Base-by-base conservation (phyloP, 2,797 vertebrate genomes). In the Taenioides sp. region DNA sequence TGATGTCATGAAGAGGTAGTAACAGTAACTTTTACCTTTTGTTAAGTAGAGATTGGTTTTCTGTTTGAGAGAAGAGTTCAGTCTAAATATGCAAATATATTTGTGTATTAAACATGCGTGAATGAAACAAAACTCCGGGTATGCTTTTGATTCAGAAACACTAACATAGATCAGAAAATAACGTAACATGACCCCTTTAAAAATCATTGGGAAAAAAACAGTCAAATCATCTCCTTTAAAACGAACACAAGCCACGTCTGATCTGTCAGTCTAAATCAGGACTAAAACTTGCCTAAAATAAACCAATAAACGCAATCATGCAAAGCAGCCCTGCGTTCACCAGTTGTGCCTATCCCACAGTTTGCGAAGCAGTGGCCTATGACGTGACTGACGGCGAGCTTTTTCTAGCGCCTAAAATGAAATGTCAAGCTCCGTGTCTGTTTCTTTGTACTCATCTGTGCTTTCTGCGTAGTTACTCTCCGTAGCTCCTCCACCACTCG, bases 391-490 rank as follows among this genome's bases (percentile, higher is more conserved):
- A 57, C 66, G 37, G 66, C 52, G 20, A 55, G n/a, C 20, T 22
- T 67, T 67, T 55, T 37, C 31, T 25, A 10, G 1, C 28, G 14
- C 16, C 64, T 57, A 67, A 67, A 67, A 67, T 67, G 66, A 67
- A 67, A 67, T 57, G 52, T 67, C 66, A 67, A 57, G 63, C 34
- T 59, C 43, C 67, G 69, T 66, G 65, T 71, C 70, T 79, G 28
- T 67, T 69, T 67, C 69, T 71, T 55, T 54, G 70, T 55, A 12
- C 43, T n/a, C 71, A 80, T 79, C 59, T 67, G 79, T 58, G 23
- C 77, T 73, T 80, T 80, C 87, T 84, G 87, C 73, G 67, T 83
- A 82, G 85, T 89, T 87, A 82, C 79, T 72, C 84, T 75, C 25
- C 79, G 72, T 84, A 87, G 76, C 55, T 83, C 79, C 80, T 58